Evolutionary conservation across 2,113 vertebrate species (phyloP).

Genomic region (Gracilinanus agilis): DNA sequence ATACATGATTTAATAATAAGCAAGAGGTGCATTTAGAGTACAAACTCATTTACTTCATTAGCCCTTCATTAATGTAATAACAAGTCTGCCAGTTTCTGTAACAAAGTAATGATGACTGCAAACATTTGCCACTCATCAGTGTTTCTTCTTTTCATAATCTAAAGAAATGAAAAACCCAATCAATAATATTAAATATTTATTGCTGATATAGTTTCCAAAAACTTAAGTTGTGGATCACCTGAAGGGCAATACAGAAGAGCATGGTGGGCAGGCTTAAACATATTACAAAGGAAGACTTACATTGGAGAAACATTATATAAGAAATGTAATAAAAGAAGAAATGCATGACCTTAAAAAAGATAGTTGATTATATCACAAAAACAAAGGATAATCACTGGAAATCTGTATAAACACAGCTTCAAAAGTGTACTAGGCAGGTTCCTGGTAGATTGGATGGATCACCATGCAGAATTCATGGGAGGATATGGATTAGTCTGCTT

Average conservation of each 20-base stretch:
- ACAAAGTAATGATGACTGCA: constrained; percentile 15
- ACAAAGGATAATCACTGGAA: background rate
- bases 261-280: background rate
- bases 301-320: background rate
- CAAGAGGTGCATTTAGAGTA: constrained; percentile 34
- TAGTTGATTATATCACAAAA: background rate
- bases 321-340: background rate
- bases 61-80: background rate
- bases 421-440: background rate
- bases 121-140: background rate
- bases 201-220: background rate
- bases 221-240: background rate
- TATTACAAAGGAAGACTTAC: background rate
- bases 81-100: constrained; percentile 7
- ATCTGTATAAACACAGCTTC: background rate
- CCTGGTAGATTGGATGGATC: background rate
- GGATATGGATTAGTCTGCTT: background rate
- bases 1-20: constrained; percentile 29
- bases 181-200: background rate
- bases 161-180: background rate
- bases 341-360: background rate
- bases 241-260: background rate
- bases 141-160: background rate
- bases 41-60: background rate
- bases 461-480: background rate